Conservation (phyloP, 1,140 invertebrate species). For the Aphidius ervi region DNA sequence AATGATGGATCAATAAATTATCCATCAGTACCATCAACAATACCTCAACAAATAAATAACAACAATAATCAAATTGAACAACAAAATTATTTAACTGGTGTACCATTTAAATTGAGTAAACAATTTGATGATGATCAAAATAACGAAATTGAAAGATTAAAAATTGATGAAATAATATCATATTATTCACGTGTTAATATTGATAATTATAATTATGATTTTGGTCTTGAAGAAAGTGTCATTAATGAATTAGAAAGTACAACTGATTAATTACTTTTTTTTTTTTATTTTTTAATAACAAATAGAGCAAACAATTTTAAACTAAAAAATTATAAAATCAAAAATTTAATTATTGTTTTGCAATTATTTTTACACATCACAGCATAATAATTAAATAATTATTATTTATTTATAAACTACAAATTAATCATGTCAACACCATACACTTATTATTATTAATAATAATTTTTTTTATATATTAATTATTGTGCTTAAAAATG, state of each 20-base stretch:
- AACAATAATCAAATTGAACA: constrained; percentile 28
- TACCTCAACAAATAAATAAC: constrained; percentile 9
- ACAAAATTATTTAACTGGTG: constrained; percentile 36
- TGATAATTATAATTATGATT: constrained; percentile 40
- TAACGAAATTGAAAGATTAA: constrained; percentile 38
- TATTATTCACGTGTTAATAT: constrained; percentile 40
- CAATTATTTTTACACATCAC: too few species aligned
- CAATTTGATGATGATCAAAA: constrained; percentile 33
- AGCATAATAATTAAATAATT: too few species aligned
- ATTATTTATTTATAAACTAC: too few species aligned
- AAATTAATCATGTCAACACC: too few species aligned
- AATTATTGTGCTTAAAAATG: too few species aligned
- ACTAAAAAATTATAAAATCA: too few species aligned
- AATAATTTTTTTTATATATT: too few species aligned
- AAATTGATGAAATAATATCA: constrained; percentile 43
- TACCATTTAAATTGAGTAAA: constrained; percentile 45
- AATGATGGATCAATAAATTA: constrained; percentile 23
- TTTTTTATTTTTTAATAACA: too few species aligned
- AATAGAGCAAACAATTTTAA: too few species aligned
- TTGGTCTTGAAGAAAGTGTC: constrained; percentile 43
- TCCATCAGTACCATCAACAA: constrained; percentile 15
- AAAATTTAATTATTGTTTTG: too few species aligned
- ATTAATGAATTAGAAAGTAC: constrained; percentile 45
- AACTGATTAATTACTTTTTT: constrained; percentile 9
- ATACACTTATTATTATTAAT: too few species aligned